These are phyloP conservation scores for Leptinotarsa peninsularis DNA, from an alignment of 2,888 invertebrate genomes.

Conservation along the genomic window DNA sequence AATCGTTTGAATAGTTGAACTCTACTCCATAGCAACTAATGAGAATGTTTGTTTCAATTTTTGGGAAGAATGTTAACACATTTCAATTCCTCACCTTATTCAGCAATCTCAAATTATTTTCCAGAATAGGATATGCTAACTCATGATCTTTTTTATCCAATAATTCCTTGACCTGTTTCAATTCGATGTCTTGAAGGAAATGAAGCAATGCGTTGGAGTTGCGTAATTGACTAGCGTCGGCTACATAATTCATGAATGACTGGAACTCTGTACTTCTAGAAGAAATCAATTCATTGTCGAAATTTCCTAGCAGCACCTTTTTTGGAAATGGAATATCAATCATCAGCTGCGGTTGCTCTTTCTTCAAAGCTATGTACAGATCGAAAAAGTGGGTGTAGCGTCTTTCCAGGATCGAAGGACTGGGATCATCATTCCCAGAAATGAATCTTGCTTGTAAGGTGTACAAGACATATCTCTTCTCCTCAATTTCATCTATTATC, in stretches of 20 bases:
- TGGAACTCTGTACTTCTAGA: conserved; percentile 76
- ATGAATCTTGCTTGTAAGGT: conserved; percentile 75
- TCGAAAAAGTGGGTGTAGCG: conserved; percentile 80
- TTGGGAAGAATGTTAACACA: too few relatives aligned
- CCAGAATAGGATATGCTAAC: conserved; percentile 73
- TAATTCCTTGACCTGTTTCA: conserved; percentile 72
- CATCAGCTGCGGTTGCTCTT: conserved; percentile 71
- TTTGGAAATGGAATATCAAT: conserved; percentile 73
- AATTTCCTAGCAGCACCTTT: conserved; percentile 70
- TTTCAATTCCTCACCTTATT: conserved; percentile 66
- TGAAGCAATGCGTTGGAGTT: conserved; percentile 71
- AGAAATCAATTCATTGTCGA: conserved; percentile 75
- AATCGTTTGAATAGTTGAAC: too few relatives aligned
- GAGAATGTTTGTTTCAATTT: too few relatives aligned
- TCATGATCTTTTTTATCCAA: conserved; percentile 72
- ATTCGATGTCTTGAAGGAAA: conserved; percentile 77
- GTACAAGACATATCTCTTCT: conserved; percentile 79
- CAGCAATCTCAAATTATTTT: conserved; percentile 76
- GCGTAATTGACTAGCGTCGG: conserved; percentile 70
- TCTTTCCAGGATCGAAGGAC: conserved; percentile 75
- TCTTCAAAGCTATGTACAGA: conserved; percentile 73
- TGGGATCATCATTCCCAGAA: conserved; percentile 69
- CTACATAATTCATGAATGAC: conserved; percentile 71
- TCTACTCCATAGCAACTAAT: too few relatives aligned
- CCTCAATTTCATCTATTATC: conserved; percentile 71